Evolutionary conservation across 2,113 vertebrate species (phyloP).

Genomic region (Colossoma macropomum): DNA sequence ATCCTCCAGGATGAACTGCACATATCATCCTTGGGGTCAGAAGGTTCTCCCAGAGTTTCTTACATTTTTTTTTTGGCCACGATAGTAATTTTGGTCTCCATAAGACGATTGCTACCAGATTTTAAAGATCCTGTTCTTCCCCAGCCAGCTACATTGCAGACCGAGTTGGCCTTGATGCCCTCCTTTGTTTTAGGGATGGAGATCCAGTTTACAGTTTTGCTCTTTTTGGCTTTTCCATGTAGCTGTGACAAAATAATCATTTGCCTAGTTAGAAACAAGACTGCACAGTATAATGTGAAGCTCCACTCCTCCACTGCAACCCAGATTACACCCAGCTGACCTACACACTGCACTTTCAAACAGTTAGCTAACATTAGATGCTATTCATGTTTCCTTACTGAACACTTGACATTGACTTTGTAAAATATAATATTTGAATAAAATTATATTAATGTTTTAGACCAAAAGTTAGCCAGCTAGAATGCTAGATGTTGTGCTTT

Average conservation of each 20-base stretch:
- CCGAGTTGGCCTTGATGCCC: too few relatives aligned
- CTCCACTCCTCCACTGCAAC: too few relatives aligned
- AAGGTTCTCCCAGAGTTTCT: fast-evolving
- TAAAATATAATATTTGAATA: too few relatives aligned
- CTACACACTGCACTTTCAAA: too few relatives aligned
- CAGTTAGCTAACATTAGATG: too few relatives aligned
- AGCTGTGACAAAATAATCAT: not conserved
- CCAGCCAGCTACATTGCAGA: slow-evolving; percentile 22
- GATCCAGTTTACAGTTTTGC: not conserved
- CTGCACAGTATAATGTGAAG: not conserved
- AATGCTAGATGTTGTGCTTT: too few relatives aligned
- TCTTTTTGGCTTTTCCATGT: not conserved
- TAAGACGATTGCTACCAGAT: fast-evolving
- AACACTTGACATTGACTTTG: too few relatives aligned
- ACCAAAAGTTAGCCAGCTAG: too few relatives aligned
- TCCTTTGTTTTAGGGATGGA: not conserved
- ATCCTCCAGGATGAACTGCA: not conserved
- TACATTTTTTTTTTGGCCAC: not conserved
- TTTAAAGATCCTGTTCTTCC: not conserved
- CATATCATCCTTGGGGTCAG: slow-evolving; percentile 3
- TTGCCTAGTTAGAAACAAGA: not conserved
- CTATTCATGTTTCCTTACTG: too few relatives aligned
- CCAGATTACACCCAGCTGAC: too few relatives aligned
- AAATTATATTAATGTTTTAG: too few relatives aligned
- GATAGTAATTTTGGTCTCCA: not conserved